phyloP scores from a whole-genome alignment of 2,888 invertebrate species.

The Cataglyphis cursor region DNA sequence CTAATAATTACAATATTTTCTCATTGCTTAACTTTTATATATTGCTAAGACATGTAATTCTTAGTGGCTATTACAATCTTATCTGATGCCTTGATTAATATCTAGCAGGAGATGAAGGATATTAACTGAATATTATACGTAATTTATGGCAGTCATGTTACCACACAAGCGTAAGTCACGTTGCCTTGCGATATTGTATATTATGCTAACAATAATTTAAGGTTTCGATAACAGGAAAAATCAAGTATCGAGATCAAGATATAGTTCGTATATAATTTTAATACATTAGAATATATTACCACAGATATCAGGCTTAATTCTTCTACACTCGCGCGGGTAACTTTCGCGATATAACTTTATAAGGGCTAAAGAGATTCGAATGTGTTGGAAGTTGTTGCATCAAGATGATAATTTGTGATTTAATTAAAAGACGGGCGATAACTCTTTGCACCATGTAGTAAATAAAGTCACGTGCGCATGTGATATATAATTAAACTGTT shows the following conservation, averaged over 20 bases:
- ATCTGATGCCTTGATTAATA: constrained; percentile 51
- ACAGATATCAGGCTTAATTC: background rate
- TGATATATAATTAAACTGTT: background rate
- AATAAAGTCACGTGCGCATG: background rate
- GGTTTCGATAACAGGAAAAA: constrained; percentile 48
- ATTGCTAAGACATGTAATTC: constrained; percentile 25
- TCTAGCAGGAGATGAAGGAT: background rate
- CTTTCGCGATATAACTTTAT: background rate
- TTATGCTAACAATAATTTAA: constrained; percentile 32
- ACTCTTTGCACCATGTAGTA: background rate
- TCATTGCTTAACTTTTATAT: constrained; percentile 18
- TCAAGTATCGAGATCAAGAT: constrained; percentile 9
- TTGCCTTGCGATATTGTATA: background rate
- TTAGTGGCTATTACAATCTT: constrained; percentile 14
- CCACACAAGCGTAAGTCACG: background rate
- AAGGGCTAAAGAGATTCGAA: background rate
- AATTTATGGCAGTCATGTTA: constrained; percentile 49
- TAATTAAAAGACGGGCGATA: constrained; percentile 2
- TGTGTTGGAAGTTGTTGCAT: constrained; percentile 8
- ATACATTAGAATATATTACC: constrained; percentile 43
- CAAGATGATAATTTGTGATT: constrained; percentile 16
- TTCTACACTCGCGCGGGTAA: background rate
- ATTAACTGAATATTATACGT: constrained; percentile 37
- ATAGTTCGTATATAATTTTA: constrained; percentile 35
- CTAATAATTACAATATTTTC: constrained; percentile 32